Evolutionary conservation across 23 tunicate species (phyloP), one percentile per base, ranked within the genome.

Genomic region (Diplosoma virens): DNA sequence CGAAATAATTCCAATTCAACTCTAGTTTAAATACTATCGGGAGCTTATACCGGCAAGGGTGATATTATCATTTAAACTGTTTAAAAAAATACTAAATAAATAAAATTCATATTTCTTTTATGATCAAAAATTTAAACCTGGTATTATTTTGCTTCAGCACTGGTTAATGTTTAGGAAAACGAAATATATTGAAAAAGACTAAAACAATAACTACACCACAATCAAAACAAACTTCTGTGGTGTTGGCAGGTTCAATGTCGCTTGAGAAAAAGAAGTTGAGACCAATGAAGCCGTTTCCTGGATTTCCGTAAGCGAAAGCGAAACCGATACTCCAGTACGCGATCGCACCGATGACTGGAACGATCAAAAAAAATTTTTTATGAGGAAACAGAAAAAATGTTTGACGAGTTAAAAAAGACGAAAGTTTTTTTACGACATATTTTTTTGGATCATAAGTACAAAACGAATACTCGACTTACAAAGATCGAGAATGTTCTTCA

Each of bases 251-350:
- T 26, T 47, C 54, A 17, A 80, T 80, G n/a, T 30, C 2, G 27
- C 56, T 52, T 6, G 93, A 65, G 60, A 89, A 89, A 37, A 89
- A 89, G 24, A 46, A 37, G 64, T 85, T 66, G 74, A 73, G 85
- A 6, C 97, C 97, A 56, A 90, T 90, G 72, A 90, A 90, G 7
- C 71, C 80, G 37, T 90, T 90, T n/a, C 86, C 90, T 0, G 90
- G 90, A 25, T 35, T 55, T 1, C 98, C 98, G 35, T 93, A 93
- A 0, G 98, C 93, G 65, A 93, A 87, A n/a, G 85, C 88, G 72
- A 61, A 93, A 33, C 98, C 98, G 32, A 86, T 80, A 30, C 75
- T 82, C 93, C 93, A 93, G 79, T 81, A 93, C 3, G 93, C 73
- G 0, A 93, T 1, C 2, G 87, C 79, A 2, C 98, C 98, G 35